A percentile compares a stretch with the other conserved stretches of the same genome.
phyloP scores from a whole-genome alignment of 2,113 vertebrate species.

The Misgurnus anguillicaudatus region DNA sequence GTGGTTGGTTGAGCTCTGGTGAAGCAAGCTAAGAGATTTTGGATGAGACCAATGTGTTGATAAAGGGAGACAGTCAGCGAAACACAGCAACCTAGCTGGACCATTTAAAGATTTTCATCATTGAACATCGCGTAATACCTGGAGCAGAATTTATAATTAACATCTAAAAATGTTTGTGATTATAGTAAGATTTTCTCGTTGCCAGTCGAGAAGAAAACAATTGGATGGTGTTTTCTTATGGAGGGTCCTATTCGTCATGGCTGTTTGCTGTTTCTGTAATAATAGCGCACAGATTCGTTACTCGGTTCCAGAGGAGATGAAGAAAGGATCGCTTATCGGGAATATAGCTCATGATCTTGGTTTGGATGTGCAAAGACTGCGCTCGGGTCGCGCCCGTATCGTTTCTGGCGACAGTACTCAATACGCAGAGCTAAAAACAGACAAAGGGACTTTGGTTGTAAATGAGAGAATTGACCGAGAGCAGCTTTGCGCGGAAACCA shows the following conservation, averaged over 20 bases:
- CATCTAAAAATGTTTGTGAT: background rate
- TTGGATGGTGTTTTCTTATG: background rate
- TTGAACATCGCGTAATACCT: background rate
- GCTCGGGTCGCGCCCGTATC: slow-evolving; percentile 58
- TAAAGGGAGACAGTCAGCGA: background rate
- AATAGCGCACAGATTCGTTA: slow-evolving; percentile 53
- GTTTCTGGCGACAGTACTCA: slow-evolving; percentile 63
- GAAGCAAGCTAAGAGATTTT: background rate
- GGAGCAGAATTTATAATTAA: too few species aligned
- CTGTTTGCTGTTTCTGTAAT: background rate
- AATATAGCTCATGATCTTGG: slow-evolving; percentile 67
- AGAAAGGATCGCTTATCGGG: slow-evolving; percentile 67
- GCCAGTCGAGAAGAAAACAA: background rate
- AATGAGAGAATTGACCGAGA: slow-evolving; percentile 58
- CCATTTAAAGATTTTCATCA: background rate
- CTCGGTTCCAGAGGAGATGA: slow-evolving; percentile 64
- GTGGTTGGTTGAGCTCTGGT: background rate
- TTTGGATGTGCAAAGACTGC: slow-evolving; percentile 62
- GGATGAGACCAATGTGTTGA: background rate
- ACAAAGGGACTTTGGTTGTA: slow-evolving; percentile 53
- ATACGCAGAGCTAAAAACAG: slow-evolving; percentile 65
- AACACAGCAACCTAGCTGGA: background rate
- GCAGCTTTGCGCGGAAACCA: slow-evolving; percentile 47
- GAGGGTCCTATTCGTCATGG: slow-evolving; percentile 21
- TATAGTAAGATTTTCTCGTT: background rate